Conservation (phyloP, 2,113 vertebrate genomes). For the Chlamydotis undulata region DNA sequence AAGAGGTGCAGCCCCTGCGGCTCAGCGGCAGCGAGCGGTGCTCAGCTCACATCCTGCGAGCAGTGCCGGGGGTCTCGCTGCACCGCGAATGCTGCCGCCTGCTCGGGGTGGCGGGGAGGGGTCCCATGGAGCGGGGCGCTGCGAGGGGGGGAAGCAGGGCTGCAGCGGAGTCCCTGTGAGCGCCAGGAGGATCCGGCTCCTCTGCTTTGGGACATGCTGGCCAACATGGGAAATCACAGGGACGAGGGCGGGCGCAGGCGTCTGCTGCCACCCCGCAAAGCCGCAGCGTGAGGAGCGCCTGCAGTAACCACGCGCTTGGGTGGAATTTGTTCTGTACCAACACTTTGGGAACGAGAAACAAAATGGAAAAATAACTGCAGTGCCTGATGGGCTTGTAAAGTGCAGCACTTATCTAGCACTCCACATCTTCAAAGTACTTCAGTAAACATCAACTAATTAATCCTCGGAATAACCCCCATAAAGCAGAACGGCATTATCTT, state of each 20-base stretch:
- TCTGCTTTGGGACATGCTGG: rapidly evolving
- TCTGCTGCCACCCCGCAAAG: neutral
- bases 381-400: neutral
- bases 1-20: neutral
- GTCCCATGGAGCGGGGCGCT: neutral
- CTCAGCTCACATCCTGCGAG: neutral
- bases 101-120: rapidly evolving
- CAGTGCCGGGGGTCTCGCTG: neutral
- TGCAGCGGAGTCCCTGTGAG: rapidly evolving
- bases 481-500: neutral
- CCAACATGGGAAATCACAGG: rapidly evolving
- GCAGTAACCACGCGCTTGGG: rapidly evolving
- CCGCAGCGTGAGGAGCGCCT: neutral
- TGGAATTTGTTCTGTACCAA: neutral
- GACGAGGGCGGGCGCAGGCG: rapidly evolving
- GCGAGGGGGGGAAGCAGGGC: neutral
- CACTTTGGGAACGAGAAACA: neutral
- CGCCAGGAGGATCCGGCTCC: rapidly evolving
- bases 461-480: neutral
- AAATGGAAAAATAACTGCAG: neutral
- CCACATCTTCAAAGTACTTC: constrained; percentile 4
- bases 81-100: neutral
- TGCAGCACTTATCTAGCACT: neutral
- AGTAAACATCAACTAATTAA: constrained; percentile 20
- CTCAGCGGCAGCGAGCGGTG: neutral